Evolutionary conservation across 2,888 invertebrate genomes (phyloP).

Genomic region (Invenusta paracnida): DNA sequence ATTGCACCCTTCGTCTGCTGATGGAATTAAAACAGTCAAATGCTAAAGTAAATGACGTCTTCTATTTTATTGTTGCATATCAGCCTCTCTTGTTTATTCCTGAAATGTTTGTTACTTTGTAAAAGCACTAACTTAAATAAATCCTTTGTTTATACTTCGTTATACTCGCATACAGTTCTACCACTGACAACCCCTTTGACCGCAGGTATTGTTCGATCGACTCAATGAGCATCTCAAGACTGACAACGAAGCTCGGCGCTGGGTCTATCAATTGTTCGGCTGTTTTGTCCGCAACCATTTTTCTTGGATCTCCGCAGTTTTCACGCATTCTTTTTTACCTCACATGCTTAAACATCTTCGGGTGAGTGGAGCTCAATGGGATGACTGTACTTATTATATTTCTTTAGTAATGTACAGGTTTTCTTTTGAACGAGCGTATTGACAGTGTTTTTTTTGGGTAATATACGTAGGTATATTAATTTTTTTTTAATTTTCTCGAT

Average conservation of each 20-base stretch:
- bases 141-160: too few relatives aligned
- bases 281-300: neutral
- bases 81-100: too few relatives aligned
- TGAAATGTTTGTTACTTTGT: too few relatives aligned
- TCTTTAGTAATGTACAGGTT: neutral
- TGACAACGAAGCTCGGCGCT: neutral
- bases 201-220: neutral
- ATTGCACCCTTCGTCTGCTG: neutral
- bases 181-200: too few relatives aligned
- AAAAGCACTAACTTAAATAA: too few relatives aligned
- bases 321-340: neutral
- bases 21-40: neutral
- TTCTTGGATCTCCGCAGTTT: neutral
- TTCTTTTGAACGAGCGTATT: neutral
- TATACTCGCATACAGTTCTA: too few relatives aligned
- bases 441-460: neutral
- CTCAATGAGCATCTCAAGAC: neutral
- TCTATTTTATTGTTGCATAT: too few relatives aligned
- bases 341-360: neutral
- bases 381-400: too few relatives aligned
- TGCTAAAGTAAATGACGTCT: neutral
- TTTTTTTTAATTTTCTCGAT: too few relatives aligned
- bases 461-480: too few relatives aligned
- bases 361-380: too few relatives aligned
- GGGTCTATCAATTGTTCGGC: slow-evolving; percentile 7